phyloP scores from a whole-genome alignment of 2,113 vertebrate species.

The Microtus richardsoni region DNA sequence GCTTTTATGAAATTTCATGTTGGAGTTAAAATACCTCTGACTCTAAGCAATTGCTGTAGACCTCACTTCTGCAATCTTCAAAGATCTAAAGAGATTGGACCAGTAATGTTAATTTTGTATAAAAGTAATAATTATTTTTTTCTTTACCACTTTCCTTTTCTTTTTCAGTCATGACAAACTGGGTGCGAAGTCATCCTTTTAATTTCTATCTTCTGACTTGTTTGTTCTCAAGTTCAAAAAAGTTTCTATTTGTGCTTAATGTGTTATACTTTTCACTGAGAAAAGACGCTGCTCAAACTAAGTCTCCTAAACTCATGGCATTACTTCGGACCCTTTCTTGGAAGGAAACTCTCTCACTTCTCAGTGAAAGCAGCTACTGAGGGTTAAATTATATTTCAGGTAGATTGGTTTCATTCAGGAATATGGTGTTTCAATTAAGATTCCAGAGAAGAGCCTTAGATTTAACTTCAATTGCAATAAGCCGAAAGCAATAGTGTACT shows the following conservation, averaged over 20 bases:
- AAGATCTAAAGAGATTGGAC: not conserved
- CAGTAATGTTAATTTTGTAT: slow-evolving; percentile 52
- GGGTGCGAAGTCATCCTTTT: slow-evolving; percentile 27
- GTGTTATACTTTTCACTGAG: slow-evolving; percentile 41
- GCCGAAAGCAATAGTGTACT: not conserved
- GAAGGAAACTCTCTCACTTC: slow-evolving; percentile 62
- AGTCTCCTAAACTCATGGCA: slow-evolving; percentile 56
- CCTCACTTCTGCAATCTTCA: not conserved
- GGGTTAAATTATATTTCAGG: slow-evolving; percentile 59
- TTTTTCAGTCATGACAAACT: slow-evolving; percentile 55
- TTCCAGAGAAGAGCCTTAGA: slow-evolving; percentile 46
- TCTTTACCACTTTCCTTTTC: slow-evolving; percentile 32
- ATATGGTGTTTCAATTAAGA: slow-evolving; percentile 48
- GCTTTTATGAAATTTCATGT: not conserved
- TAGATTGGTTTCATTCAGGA: slow-evolving; percentile 54
- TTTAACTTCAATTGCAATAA: slow-evolving; percentile 19
- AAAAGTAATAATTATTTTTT: slow-evolving; percentile 55
- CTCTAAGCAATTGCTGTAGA: slow-evolving; percentile 51
- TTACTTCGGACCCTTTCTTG: slow-evolving; percentile 55
- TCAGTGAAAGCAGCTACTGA: not conserved
- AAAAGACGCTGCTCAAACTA: slow-evolving; percentile 56
- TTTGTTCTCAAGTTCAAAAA: slow-evolving; percentile 51
- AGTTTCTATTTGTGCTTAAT: slow-evolving; percentile 38
- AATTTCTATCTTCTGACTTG: not conserved
- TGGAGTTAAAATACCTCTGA: slow-evolving; percentile 57